Percentiles rank a stretch among this genome's conserved stretches.
phyloP scores from a whole-genome alignment of 2,888 invertebrate genomes.

The Trichopria drosophilae region DNA sequence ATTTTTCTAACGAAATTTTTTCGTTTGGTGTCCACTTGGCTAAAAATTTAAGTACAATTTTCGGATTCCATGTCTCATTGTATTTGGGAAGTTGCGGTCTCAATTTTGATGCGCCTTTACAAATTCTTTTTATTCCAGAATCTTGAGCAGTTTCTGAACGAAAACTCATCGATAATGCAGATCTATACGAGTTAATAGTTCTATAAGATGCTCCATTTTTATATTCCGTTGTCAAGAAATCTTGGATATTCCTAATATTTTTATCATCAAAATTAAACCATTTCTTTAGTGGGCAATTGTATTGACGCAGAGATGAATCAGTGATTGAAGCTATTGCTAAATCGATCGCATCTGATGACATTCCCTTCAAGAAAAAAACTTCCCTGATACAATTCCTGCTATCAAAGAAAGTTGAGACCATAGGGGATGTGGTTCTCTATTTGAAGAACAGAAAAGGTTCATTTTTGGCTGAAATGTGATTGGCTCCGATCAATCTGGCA shows the following conservation, averaged over 20 bases:
- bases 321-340: conserved; percentile 23
- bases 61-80: conserved; percentile 34
- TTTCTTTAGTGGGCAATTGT: conserved; percentile 21
- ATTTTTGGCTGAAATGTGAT: conserved; percentile 11
- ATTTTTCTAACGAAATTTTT: too few species aligned
- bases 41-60: conserved; percentile 31
- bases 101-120: conserved; percentile 33
- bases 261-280: conserved; percentile 17
- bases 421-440: conserved; percentile 21
- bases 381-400: conserved; percentile 26
- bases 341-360: conserved; percentile 18
- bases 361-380: conserved; percentile 9
- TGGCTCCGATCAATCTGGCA: too few species aligned
- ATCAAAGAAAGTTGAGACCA: conserved; percentile 29
- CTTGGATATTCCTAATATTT: conserved; percentile 7
- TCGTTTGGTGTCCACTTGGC: too few species aligned
- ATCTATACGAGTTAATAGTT: conserved; percentile 13
- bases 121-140: conserved; percentile 28
- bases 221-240: conserved; percentile 13
- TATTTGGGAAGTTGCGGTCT: conserved; percentile 33
- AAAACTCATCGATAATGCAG: conserved; percentile 15
- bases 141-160: conserved; percentile 19
- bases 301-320: conserved; percentile 10
- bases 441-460: conserved; percentile 19
- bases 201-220: conserved; percentile 14